phyloP scores from a whole-genome alignment of 1,140 invertebrate species.

The Lucilia sericata region DNA sequence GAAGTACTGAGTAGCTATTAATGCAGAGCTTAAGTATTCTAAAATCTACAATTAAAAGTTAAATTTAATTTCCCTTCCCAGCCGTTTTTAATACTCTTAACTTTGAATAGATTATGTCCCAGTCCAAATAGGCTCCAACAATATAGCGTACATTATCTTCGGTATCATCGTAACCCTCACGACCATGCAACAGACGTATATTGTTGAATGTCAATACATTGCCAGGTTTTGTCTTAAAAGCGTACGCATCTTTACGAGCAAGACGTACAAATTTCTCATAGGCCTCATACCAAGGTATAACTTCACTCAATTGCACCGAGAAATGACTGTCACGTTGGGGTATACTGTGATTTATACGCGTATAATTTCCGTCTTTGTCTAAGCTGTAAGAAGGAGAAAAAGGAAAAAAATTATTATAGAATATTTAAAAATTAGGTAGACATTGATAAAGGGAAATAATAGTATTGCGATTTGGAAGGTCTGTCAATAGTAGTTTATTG shows the following conservation, averaged over 20 bases:
- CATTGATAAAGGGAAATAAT: no score
- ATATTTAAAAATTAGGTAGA: not conserved
- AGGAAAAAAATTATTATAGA: not conserved
- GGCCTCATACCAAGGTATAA: slow-evolving; percentile 75
- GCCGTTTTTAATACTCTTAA: slow-evolving; percentile 67
- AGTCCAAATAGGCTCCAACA: slow-evolving; percentile 80
- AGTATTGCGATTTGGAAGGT: no score
- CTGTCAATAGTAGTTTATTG: no score
- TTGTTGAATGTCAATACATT: slow-evolving; percentile 80
- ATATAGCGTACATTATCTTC: slow-evolving; percentile 72
- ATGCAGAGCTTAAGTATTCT: no score
- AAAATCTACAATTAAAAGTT: not conserved
- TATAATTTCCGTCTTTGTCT: slow-evolving; percentile 70
- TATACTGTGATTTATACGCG: slow-evolving; percentile 75
- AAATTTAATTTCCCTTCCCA: slow-evolving; percentile 14
- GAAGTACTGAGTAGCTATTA: no score
- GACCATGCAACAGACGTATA: slow-evolving; percentile 75
- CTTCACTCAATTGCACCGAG: slow-evolving; percentile 71
- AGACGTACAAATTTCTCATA: slow-evolving; percentile 70
- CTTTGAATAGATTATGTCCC: slow-evolving; percentile 78
- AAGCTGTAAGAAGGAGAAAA: slow-evolving; percentile 57
- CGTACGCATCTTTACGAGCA: slow-evolving; percentile 70
- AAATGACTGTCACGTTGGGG: slow-evolving; percentile 77
- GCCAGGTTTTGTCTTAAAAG: slow-evolving; percentile 74
- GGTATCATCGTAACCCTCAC: slow-evolving; percentile 73